Evolutionary conservation across 35 echinoderm and acorn worm genomes (phyloP), one percentile per base, ranked within the genome.

Genomic region (Heliocidaris tuberculata): DNA sequence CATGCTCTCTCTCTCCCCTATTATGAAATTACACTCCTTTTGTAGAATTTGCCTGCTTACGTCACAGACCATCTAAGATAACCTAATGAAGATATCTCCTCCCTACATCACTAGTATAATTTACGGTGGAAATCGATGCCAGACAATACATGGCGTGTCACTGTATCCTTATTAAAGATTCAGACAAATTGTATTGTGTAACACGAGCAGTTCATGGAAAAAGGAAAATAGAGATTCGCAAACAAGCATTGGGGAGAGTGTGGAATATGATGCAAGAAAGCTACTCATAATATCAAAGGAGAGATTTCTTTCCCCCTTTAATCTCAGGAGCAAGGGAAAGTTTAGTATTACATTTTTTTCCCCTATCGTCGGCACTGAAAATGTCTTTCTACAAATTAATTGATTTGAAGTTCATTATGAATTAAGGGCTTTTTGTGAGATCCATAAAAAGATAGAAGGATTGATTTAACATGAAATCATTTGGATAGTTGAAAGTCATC

Each of bases 281-380:
- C 65, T 78, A 78, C 65, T 78, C 65, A 78, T 78, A 78, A 78
- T 78, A 78, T 78, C 65, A 78, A 78, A 78, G 65, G 65, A 78
- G 65, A 78, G 65, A 78, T 78, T 71, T 78, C 27, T 19, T 78
- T 78, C 21, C 21, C 27, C 21, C 35, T 42, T 27, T 19, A 71
- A n/a, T 21, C 21, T 78, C 19, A 27, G 17, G 24, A 71, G 61
- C 7, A 5, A 24, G 6, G 61, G 24, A 6, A 21, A 21, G 61
- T 71, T 24, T n/a, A n/a, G 15, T 3, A 21, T 71, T 71, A 71
- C 61, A 71, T 27, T 71, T 42, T 42, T 42, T 42, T 42, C 3
- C 35, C 1, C 35, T 42, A 42, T 1, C 35, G 35, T 42, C 35
- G 3, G 35, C 35, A 42, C 35, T 42, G 35, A 42, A 42, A 42